Conservation (phyloP, 2,113 vertebrate species). For the Smithornis capensis region DNA sequence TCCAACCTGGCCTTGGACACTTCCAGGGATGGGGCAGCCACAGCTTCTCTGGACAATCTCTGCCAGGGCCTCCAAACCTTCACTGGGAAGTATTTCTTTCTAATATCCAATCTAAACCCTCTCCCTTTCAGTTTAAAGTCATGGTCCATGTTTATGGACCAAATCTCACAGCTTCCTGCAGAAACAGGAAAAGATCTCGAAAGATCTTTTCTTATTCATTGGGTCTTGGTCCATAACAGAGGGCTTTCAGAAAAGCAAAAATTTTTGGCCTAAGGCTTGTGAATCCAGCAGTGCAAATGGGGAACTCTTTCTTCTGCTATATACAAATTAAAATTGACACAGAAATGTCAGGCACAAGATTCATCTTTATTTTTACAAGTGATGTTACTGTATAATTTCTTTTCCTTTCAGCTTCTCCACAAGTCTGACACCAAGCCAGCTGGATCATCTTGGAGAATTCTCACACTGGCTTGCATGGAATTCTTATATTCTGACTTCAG, state of each 20-base stretch:
- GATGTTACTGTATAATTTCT: neutral
- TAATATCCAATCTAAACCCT: neutral
- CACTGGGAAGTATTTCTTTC: neutral
- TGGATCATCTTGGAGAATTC: neutral
- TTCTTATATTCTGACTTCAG: neutral
- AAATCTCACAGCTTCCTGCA: neutral
- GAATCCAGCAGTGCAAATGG: neutral
- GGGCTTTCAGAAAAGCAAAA: neutral
- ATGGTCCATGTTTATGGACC: too few species aligned
- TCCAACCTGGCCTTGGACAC: accelerated
- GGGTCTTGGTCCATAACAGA: neutral
- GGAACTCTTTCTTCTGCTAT: neutral
- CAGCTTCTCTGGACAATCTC: neutral
- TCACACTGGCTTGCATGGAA: neutral
- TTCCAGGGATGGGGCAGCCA: neutral
- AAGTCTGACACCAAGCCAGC: neutral
- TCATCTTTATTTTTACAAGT: neutral
- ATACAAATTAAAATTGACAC: neutral
- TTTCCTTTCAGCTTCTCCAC: neutral
- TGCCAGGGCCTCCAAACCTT: accelerated
- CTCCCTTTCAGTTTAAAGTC: neutral
- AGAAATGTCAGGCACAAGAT: neutral
- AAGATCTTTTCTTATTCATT: neutral
- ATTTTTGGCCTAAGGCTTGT: neutral
- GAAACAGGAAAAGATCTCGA: neutral